A percentile compares a stretch with the other conserved stretches of the same genome.
phyloP scores from a whole-genome alignment of 2,113 vertebrate species.

The Misgurnus mizolepis region DNA sequence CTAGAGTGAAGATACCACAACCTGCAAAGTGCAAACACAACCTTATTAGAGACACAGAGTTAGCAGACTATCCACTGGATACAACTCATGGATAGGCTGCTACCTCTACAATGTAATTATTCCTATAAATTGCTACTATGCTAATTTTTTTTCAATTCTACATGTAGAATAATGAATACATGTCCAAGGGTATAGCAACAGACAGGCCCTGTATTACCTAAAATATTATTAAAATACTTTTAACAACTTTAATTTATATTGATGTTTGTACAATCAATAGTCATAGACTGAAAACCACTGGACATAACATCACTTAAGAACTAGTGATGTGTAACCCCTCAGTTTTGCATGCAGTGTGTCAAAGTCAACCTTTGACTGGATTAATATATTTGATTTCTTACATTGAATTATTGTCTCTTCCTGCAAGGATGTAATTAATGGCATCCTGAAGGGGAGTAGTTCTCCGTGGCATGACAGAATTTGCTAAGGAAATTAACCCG shows the following conservation, averaged over 20 bases:
- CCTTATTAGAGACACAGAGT: not conserved
- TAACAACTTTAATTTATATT: constrained; percentile 17
- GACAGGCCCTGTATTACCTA: not conserved
- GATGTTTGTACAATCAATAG: constrained; percentile 6
- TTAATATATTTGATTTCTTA: not conserved
- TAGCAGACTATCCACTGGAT: constrained; percentile 13
- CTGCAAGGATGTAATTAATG: not conserved
- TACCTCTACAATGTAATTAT: no score
- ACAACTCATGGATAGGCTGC: no score
- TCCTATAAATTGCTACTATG: no score
- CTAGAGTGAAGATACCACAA: no score
- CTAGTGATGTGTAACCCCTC: not conserved
- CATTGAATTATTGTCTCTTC: constrained; percentile 1
- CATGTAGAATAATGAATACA: constrained; percentile 6
- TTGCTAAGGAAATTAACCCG: not conserved
- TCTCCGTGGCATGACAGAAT: not conserved
- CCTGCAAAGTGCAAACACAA: not conserved
- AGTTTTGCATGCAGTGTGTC: not conserved
- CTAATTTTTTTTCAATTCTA: not conserved
- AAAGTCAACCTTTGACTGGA: constrained; percentile 1
- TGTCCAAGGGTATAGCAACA: no score
- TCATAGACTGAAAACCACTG: no score
- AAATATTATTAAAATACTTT: not conserved
- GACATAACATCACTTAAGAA: not conserved
- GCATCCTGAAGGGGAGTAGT: constrained; percentile 21